Conservation (phyloP, 2,113 vertebrate species). For the Microtus pennsylvanicus region DNA sequence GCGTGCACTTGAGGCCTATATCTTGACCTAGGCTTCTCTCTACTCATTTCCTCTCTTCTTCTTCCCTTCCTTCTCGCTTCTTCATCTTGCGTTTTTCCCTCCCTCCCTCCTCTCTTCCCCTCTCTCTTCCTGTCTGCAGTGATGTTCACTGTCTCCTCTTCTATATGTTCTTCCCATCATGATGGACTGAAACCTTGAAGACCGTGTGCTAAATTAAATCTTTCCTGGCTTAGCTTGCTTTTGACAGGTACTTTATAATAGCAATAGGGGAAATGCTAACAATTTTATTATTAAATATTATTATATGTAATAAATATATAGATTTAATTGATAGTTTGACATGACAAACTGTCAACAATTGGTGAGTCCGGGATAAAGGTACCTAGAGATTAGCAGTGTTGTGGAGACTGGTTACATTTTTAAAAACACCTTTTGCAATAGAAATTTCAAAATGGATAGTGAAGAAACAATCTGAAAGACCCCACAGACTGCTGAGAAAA, state of each 20-base stretch:
- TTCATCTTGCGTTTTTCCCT: not conserved
- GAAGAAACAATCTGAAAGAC: not conserved
- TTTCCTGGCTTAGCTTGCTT: not conserved
- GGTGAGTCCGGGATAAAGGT: not conserved
- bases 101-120: not conserved
- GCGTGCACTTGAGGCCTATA: not conserved
- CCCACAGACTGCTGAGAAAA: not conserved
- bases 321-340: not conserved
- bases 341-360: not conserved
- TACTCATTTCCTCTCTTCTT: not conserved
- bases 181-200: not conserved
- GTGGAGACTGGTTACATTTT: not conserved
- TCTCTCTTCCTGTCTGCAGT: not conserved
- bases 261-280: too few relatives aligned
- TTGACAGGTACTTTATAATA: not conserved
- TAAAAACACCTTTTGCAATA: not conserved
- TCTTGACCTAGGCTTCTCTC: not conserved
- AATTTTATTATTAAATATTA: not conserved
- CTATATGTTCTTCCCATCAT: not conserved
- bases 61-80: not conserved
- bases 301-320: not conserved
- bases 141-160: not conserved
- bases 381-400: not conserved
- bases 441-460: slow-evolving; percentile 6
- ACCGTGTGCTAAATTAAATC: not conserved